Percentiles rank a stretch among this genome's conserved stretches.
These are phyloP conservation scores for Crenuchus spilurus DNA, from an alignment of 2,797 vertebrate species.

Conservation along the genomic window DNA sequence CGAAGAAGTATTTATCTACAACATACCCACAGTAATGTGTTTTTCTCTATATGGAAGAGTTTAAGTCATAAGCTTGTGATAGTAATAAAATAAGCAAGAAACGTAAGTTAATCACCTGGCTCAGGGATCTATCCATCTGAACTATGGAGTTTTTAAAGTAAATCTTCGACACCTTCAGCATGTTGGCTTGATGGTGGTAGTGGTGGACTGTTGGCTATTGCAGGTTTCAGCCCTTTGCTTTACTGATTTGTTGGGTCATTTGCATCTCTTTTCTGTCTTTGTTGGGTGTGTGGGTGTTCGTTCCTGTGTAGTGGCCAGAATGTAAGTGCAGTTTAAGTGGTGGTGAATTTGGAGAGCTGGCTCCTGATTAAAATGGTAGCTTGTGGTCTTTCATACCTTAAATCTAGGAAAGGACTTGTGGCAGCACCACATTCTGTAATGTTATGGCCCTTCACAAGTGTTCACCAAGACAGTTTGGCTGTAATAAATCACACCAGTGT, in stretches of 20 bases:
- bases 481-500: too few species aligned
- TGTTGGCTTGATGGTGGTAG: background rate
- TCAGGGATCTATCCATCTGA: background rate
- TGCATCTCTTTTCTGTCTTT: slow-evolving; percentile 48
- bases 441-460: too few species aligned
- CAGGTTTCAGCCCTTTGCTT: slow-evolving; percentile 24
- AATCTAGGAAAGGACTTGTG: slow-evolving; percentile 23
- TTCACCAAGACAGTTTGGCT: too few species aligned
- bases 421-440: too few species aligned
- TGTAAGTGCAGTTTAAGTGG: slow-evolving; percentile 47
- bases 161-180: background rate
- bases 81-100: background rate
- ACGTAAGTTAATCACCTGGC: background rate
- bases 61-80: background rate
- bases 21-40: too few species aligned
- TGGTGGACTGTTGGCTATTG: slow-evolving; percentile 32
- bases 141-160: background rate
- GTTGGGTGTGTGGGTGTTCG: slow-evolving; percentile 47
- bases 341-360: slow-evolving; percentile 40
- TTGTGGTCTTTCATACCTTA: slow-evolving; percentile 33
- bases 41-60: too few species aligned
- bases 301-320: slow-evolving; percentile 43
- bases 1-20: too few species aligned
- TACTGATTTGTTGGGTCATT: slow-evolving; percentile 46
- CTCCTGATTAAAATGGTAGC: slow-evolving; percentile 34